Evolutionary conservation across 2,113 vertebrate genomes (phyloP).

Genomic region (Callithrix jacchus): DNA sequence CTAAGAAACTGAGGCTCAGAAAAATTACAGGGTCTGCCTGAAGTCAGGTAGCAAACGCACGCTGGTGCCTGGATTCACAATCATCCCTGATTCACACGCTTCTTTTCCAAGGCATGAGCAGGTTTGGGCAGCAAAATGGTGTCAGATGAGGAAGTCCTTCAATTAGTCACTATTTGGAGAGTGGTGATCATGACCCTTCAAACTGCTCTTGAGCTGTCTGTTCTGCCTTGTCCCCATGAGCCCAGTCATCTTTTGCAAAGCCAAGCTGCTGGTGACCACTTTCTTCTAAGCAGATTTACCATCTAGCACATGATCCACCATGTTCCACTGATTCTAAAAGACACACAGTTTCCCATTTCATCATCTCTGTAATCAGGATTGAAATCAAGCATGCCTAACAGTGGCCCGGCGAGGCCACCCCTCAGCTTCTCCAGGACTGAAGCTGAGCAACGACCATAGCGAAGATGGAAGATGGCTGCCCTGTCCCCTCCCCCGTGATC

Average conservation of each 20-base stretch:
- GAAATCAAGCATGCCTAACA: not conserved
- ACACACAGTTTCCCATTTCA: not conserved
- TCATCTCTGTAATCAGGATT: not conserved
- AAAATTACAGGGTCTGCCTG: not conserved
- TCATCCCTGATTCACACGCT: not conserved
- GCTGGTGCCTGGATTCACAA: not conserved
- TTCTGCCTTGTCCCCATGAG: not conserved
- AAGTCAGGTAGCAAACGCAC: rapidly evolving
- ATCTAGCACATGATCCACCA: not conserved
- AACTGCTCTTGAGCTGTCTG: not conserved
- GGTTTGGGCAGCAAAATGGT: not conserved
- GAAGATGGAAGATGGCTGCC: rapidly evolving
- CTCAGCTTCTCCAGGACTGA: not conserved
- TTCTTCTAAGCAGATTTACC: not conserved
- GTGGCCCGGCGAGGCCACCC: not conserved
- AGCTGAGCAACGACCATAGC: not conserved
- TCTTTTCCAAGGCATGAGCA: not conserved
- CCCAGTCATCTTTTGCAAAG: not conserved
- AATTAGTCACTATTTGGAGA: rapidly evolving
- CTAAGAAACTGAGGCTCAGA: not conserved
- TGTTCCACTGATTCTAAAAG: not conserved
- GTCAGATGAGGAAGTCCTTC: not conserved
- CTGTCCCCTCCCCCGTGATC: not conserved
- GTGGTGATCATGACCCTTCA: not conserved
- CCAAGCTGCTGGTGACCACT: not conserved